Evolutionary conservation across 2,888 invertebrate genomes (phyloP), one percentile per base, ranked within the genome.

Genomic region (Hydroisotoma schaefferi): DNA sequence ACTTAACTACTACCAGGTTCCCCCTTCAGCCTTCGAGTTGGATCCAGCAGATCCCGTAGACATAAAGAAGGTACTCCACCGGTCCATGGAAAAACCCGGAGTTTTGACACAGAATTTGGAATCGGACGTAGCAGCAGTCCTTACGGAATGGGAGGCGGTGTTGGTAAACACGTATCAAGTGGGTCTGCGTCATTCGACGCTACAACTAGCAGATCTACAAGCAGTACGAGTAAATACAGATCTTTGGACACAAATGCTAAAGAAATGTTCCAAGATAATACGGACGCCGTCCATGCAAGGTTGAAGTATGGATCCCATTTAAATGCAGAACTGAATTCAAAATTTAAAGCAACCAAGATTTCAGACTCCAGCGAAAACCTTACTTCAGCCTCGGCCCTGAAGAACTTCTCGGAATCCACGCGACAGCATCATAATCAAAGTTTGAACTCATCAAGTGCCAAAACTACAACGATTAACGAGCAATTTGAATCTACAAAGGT

Each of bases 21-120:
- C 12, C 92, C 92, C 26, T 91, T 89, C 75, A 87, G 90, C 75
- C 86, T 93, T 78, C 81, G 91, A 59, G 90, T 92, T 10, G 91
- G 73, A 5, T 69, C 71, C 4, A 68, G 70, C 57, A 59, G 68
- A n/a, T 68, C 71, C 18, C 59, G 65, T 12, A 59, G 66, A 18
- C 60, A 59, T 25, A 60, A 61, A 25, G 71, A 69, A 47, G 61
- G 61, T 6, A 51, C 59, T n/a, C 59, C 66, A 6, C 51, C 59
- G 12, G 33, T 54, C 2, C 68, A 67, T 49, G 72, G 72, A 20
- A 71, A 72, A 63, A 70, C 72, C 2, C 55, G 71, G 23, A 71
- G 70, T 49, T 71, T 67, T 46, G 71, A 71, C 58, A 63, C 67
- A 43, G 71, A 71, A 28, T 53, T 55, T 18, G 55, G 57, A 20